Percentiles rank a stretch among this genome's conserved stretches.
Evolutionary conservation across 1,140 invertebrate species (phyloP).

Genomic region (Drosophila obscura): DNA sequence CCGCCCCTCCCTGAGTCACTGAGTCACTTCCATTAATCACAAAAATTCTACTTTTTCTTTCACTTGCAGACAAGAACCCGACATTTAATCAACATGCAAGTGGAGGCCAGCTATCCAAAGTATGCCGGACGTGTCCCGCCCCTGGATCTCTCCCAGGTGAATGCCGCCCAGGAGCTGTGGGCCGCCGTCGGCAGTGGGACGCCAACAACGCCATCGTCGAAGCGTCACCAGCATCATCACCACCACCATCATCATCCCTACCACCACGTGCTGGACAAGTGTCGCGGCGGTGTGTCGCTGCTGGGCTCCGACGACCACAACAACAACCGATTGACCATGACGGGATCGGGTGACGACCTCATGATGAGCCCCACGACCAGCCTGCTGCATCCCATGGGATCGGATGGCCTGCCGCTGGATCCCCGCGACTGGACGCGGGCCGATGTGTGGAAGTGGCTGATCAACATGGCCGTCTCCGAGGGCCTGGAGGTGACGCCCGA

Average conservation of each 20-base stretch:
- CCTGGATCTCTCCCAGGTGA: slow-evolving; percentile 76
- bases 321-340: slow-evolving; percentile 50
- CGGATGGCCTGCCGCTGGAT: slow-evolving; percentile 85
- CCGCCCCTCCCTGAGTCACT: slow-evolving; percentile 3
- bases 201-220: slow-evolving; percentile 27
- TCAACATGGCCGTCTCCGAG: slow-evolving; percentile 86
- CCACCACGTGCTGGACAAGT: slow-evolving; percentile 68
- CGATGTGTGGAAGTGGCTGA: slow-evolving; percentile 88
- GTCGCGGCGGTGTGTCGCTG: slow-evolving; percentile 46
- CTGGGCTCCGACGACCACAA: slow-evolving; percentile 61
- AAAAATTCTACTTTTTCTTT: slow-evolving; percentile 31
- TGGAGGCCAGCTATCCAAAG: slow-evolving; percentile 78
- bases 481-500: slow-evolving; percentile 85
- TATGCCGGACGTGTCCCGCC: slow-evolving; percentile 82
- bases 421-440: slow-evolving; percentile 88
- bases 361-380: slow-evolving; percentile 22
- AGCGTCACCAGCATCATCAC: slow-evolving; percentile 60
- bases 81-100: slow-evolving; percentile 61
- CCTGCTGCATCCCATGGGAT: slow-evolving; percentile 65
- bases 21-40: slow-evolving; percentile 73
- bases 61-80: slow-evolving; percentile 41
- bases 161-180: slow-evolving; percentile 66
- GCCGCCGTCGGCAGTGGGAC: slow-evolving; percentile 19
- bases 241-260: slow-evolving; percentile 76
- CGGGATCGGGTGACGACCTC: slow-evolving; percentile 15